These are phyloP conservation scores for Lobophora halterata DNA, from an alignment of 2,888 invertebrate species.

Conservation along the genomic window DNA sequence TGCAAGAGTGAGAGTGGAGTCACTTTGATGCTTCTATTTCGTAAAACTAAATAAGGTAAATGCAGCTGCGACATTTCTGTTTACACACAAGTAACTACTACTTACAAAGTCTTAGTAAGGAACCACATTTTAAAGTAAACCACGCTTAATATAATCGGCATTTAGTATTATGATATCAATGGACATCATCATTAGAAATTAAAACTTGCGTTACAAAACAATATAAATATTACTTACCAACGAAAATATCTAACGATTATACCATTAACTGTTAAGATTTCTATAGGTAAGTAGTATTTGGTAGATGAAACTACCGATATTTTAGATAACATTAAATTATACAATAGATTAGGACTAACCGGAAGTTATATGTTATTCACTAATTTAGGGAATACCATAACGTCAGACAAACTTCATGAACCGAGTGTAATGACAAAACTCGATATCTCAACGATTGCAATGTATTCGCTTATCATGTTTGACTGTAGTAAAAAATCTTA, in stretches of 20 bases:
- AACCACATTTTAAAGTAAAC: slow-evolving; percentile 28
- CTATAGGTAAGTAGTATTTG: slow-evolving; percentile 18
- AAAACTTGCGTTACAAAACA: slow-evolving; percentile 36
- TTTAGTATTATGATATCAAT: slow-evolving; percentile 17
- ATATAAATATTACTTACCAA: slow-evolving; percentile 33
- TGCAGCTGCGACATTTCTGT: slow-evolving; percentile 31
- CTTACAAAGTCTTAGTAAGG: slow-evolving; percentile 30
- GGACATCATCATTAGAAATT: slow-evolving; percentile 31
- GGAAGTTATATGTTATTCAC: slow-evolving; percentile 35
- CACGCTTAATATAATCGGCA: slow-evolving; percentile 25
- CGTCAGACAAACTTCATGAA: slow-evolving; percentile 18
- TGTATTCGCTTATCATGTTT: no score
- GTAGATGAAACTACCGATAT: slow-evolving; percentile 16
- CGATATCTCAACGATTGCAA: background rate
- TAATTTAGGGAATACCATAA: slow-evolving; percentile 29
- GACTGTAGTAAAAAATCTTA: no score
- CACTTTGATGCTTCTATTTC: slow-evolving; percentile 25
- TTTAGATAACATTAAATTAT: slow-evolving; percentile 23
- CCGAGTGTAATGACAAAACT: slow-evolving; percentile 18
- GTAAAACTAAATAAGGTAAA: slow-evolving; percentile 35
- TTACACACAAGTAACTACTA: slow-evolving; percentile 23
- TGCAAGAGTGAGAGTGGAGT: slow-evolving; percentile 25
- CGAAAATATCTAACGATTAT: slow-evolving; percentile 25
- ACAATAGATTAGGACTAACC: slow-evolving; percentile 30
- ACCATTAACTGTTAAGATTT: slow-evolving; percentile 13